Evolutionary conservation across 2,888 invertebrate species (phyloP).

Genomic region (Mongoloraphidia duomilia): DNA sequence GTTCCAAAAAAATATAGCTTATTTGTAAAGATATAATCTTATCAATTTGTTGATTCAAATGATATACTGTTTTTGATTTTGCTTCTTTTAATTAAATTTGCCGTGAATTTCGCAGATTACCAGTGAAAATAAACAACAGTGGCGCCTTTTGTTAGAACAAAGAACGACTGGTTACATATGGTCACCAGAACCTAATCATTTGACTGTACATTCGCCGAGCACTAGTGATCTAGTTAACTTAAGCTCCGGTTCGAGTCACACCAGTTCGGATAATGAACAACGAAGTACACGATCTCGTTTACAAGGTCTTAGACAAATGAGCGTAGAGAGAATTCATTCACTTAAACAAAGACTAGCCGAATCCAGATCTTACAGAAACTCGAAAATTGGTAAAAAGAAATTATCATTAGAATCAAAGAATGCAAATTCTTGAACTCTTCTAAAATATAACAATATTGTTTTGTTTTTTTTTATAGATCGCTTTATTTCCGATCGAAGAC

Average conservation of each 20-base stretch:
- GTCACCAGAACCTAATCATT: conserved; percentile 28
- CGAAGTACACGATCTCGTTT: conserved; percentile 37
- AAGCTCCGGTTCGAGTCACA: conserved; percentile 13
- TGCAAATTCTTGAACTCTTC: neutral
- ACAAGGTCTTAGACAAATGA: conserved; percentile 48
- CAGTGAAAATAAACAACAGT: conserved; percentile 57
- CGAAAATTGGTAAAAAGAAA: conserved; percentile 3
- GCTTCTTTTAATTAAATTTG: conserved; percentile 7
- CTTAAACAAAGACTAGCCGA: conserved; percentile 47
- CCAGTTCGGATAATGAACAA: conserved; percentile 22
- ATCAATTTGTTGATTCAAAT: too few species aligned
- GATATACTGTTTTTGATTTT: too few species aligned
- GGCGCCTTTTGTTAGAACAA: conserved; percentile 69
- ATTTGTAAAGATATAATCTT: too few species aligned
- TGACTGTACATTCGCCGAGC: neutral
- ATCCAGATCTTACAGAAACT: conserved; percentile 26
- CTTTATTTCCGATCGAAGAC: neutral
- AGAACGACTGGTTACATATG: conserved; percentile 59
- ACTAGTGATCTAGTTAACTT: conserved; percentile 13
- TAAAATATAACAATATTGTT: neutral
- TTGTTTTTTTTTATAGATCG: neutral
- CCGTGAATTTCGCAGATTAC: conserved; percentile 41
- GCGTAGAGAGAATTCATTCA: conserved; percentile 50
- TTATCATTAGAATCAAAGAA: neutral
- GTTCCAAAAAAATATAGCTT: too few species aligned